Evolutionary conservation across 2,888 invertebrate species (phyloP), one percentile per base, ranked within the genome.

Genomic region (Ischnura elegans): DNA sequence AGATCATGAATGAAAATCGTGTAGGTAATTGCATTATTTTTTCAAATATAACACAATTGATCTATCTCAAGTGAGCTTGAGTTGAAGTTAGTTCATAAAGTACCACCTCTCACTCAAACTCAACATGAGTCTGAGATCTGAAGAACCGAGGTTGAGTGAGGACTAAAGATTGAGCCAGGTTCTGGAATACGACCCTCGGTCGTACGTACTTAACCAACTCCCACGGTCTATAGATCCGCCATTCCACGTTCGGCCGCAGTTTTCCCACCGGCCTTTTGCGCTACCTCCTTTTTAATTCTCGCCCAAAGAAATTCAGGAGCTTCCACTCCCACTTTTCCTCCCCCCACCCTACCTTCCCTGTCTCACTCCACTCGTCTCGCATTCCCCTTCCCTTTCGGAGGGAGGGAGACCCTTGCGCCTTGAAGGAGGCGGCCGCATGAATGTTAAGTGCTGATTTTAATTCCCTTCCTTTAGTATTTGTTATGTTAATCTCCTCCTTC

Each of bases 401-500:
- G n/a, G n/a, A n/a, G n/a, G n/a, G n/a, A 61, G 25, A 61, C 51
- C 19, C 66, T n/a, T n/a, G n/a, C 10, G 66, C 10, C 66, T 76
- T 76, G 76, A 36, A 36, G 76, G 36, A 43, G 86, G 86, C 43
- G 86, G 45, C 86, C 86, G 43, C 86, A 86, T 86, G 86, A 86
- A 86, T 86, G 86, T 86, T 86, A 86, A 86, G 86, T 86, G 86
- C 86, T 46, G 86, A 86, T 86, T 86, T 86, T 86, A 86, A 86
- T 86, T 86, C 86, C 86, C 86, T 46, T 86, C 86, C 86, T 86
- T 45, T 25, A 86, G 86, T 86, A 86, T 86, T 86, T 86, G 86
- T 86, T 86, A 86, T 86, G 86, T 86, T 86, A 86, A 86, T 86
- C 86, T 86, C 86, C 13, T 19, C 43, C 86, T 46, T 86, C 76